A percentile compares a stretch with the other conserved stretches of the same genome.
These are phyloP conservation scores for Opisthograptis luteolata DNA, from an alignment of 2,888 invertebrate species.

Conservation along the genomic window DNA sequence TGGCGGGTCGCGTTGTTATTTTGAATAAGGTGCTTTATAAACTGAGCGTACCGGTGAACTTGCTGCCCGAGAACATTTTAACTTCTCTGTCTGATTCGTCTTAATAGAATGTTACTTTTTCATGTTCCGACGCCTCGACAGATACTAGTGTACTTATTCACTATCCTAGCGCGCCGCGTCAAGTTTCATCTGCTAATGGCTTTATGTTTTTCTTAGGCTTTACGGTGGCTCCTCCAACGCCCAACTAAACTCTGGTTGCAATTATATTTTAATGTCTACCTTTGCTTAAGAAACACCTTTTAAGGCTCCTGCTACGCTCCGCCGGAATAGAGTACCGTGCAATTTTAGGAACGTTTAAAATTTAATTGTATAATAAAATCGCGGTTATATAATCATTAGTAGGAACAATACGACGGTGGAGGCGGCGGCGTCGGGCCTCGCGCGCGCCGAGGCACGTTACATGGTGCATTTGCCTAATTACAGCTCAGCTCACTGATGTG, in stretches of 20 bases:
- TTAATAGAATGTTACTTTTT: conserved; percentile 52
- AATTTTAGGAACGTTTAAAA: conserved; percentile 80
- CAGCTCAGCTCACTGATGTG: conserved; percentile 69
- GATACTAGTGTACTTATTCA: conserved; percentile 44
- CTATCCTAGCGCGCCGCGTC: conserved; percentile 38
- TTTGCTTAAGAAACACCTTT: conserved; percentile 43
- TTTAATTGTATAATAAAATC: conserved; percentile 82
- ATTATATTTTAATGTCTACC: conserved; percentile 32
- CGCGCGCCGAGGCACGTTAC: conserved; percentile 61
- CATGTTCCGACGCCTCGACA: conserved; percentile 45
- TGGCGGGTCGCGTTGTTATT: conserved; percentile 79
- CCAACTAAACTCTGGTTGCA: conserved; percentile 54
- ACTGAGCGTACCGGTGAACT: conserved; percentile 59
- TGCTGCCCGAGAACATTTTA: conserved; percentile 59
- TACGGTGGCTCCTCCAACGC: conserved; percentile 29
- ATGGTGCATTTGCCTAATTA: conserved; percentile 82
- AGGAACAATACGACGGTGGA: conserved; percentile 67
- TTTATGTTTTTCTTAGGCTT: conserved; percentile 46
- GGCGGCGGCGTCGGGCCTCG: conserved; percentile 39
- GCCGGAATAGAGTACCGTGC: conserved; percentile 69
- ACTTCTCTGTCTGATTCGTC: conserved; percentile 55
- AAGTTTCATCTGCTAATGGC: conserved; percentile 52
- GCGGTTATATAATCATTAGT: conserved; percentile 80
- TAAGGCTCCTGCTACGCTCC: conserved; percentile 62
- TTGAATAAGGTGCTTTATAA: conserved; percentile 80